Percentiles rank a stretch among this genome's conserved stretches.
Evolutionary conservation across 2,888 invertebrate genomes (phyloP).

Genomic region (Acheta domesticus): DNA sequence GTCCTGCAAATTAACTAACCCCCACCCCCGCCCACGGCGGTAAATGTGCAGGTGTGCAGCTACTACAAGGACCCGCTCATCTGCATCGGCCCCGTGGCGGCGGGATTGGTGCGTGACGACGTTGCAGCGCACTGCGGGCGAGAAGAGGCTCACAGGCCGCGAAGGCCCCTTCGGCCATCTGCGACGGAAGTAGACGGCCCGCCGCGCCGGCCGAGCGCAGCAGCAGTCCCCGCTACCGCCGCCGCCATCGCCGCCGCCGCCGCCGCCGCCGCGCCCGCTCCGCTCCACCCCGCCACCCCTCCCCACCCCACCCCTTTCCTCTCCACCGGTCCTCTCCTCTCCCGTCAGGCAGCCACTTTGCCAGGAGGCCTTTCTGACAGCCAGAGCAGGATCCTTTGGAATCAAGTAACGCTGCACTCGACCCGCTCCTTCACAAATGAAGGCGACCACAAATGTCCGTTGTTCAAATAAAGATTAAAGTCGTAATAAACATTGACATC

Average conservation of each 20-base stretch:
- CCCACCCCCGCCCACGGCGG: no score
- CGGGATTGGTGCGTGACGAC: slow-evolving; percentile 66
- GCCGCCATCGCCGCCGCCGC: slow-evolving; percentile 36
- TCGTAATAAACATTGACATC: no score
- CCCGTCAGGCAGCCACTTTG: background rate
- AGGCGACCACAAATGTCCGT: no score
- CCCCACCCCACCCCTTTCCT: slow-evolving; percentile 32
- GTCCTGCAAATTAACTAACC: no score
- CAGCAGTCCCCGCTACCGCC: slow-evolving; percentile 24
- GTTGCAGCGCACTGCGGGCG: slow-evolving; percentile 78
- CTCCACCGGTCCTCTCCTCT: background rate
- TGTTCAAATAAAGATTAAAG: no score
- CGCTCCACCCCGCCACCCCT: slow-evolving; percentile 23
- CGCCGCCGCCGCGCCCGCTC: slow-evolving; percentile 26
- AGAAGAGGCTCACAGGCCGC: slow-evolving; percentile 67
- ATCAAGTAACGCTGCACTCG: no score
- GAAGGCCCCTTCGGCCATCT: slow-evolving; percentile 40
- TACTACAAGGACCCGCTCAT: slow-evolving; percentile 86
- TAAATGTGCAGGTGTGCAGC: slow-evolving; percentile 68
- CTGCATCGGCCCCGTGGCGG: slow-evolving; percentile 81
- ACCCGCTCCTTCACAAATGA: no score
- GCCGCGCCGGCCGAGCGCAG: slow-evolving; percentile 18
- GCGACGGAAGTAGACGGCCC: slow-evolving; percentile 33
- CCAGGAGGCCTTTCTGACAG: no score
- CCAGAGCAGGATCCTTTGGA: no score